Conservation (phyloP, 2,797 vertebrate genomes). For the Schizopygopsis pylzovi region DNA sequence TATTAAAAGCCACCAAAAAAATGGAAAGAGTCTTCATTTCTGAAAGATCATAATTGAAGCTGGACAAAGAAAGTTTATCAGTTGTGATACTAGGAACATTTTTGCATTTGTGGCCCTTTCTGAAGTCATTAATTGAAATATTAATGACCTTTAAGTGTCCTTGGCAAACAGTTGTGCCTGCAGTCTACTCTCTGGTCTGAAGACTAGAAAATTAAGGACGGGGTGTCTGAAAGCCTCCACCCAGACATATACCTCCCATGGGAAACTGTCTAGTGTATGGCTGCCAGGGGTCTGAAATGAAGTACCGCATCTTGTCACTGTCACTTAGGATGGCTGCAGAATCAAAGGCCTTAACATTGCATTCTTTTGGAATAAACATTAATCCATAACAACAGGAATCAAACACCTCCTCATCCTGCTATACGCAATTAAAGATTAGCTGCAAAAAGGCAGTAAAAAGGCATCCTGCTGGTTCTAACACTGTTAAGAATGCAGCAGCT, state of each 20-base stretch:
- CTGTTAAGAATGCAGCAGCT: constrained; percentile 69
- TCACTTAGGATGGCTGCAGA: constrained; percentile 57
- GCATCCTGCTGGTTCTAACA: constrained; percentile 64
- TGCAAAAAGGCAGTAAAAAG: constrained; percentile 54
- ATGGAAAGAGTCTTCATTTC: not conserved
- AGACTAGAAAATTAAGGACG: constrained; percentile 40
- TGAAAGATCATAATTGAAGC: not conserved
- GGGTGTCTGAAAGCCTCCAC: constrained; percentile 34
- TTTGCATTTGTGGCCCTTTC: not conserved
- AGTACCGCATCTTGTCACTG: constrained; percentile 61
- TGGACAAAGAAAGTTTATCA: not conserved
- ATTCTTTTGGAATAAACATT: constrained; percentile 57
- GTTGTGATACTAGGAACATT: not conserved
- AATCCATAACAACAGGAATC: constrained; percentile 61
- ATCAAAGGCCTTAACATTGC: constrained; percentile 64
- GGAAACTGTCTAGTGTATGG: constrained; percentile 32
- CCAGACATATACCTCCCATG: constrained; percentile 32
- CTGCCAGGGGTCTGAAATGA: constrained; percentile 8
- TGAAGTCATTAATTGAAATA: not conserved
- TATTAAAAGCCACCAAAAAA: not conserved
- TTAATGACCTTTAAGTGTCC: constrained; percentile 25
- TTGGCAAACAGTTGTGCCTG: constrained; percentile 29
- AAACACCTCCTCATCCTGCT: constrained; percentile 61
- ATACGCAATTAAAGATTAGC: constrained; percentile 65
- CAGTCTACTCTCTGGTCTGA: constrained; percentile 26